Evolutionary conservation across 2,113 vertebrate species (phyloP).

Genomic region (Empidonax traillii): DNA sequence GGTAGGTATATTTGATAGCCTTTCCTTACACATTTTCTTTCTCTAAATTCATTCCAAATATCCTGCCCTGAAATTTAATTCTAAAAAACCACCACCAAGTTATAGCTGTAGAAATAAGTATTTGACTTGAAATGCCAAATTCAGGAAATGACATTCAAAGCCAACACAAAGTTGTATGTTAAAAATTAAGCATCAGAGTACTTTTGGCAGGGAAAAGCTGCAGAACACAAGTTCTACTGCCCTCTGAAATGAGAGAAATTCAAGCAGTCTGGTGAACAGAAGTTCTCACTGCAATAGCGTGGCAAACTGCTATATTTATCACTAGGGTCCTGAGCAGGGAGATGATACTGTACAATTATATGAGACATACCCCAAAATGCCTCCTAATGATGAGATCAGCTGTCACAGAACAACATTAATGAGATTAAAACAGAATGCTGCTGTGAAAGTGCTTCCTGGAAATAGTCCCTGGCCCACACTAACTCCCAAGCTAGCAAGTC

Average conservation of each 20-base stretch:
- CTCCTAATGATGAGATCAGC: background rate
- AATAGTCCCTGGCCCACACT: background rate
- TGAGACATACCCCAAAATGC: background rate
- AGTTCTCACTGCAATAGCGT: background rate
- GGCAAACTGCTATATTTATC: background rate
- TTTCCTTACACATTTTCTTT: background rate
- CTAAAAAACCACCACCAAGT: background rate
- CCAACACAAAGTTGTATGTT: background rate
- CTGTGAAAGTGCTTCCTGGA: background rate
- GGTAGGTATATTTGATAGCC: background rate
- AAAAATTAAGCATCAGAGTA: background rate
- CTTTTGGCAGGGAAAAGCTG: background rate
- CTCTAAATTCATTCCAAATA: background rate
- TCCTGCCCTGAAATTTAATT: background rate
- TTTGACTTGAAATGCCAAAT: constrained; percentile 25
- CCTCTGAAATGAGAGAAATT: background rate
- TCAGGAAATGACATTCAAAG: constrained; percentile 14
- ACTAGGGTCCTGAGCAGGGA: background rate
- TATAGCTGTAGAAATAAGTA: background rate
- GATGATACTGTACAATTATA: background rate
- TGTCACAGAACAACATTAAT: background rate
- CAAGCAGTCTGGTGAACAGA: constrained; percentile 10
- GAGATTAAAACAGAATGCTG: background rate
- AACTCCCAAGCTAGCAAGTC: background rate
- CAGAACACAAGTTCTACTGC: background rate